phyloP scores from a whole-genome alignment of 1,140 invertebrate species.

The Hylyphantes graminicola region DNA sequence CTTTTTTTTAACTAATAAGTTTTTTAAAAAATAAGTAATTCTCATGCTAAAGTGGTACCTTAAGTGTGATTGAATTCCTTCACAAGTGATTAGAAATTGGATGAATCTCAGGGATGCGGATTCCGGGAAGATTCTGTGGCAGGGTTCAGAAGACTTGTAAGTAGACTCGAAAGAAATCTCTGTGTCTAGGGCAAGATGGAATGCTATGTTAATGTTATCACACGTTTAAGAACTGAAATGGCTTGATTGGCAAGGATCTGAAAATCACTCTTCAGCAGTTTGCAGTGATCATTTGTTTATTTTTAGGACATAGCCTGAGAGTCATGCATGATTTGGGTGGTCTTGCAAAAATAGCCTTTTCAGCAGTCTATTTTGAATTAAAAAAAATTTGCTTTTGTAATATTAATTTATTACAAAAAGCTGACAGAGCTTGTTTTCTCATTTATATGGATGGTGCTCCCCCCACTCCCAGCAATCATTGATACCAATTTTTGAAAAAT shows the following conservation, averaged over 20 bases:
- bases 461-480: too few species aligned
- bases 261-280: background rate
- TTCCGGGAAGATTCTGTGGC: constrained; percentile 96
- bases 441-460: too few species aligned
- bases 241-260: background rate
- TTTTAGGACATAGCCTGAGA: too few species aligned
- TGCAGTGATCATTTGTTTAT: background rate
- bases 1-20: background rate
- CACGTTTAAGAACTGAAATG: background rate
- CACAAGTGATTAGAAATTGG: constrained; percentile 84
- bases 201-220: background rate
- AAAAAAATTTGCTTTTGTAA: too few species aligned
- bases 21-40: too few species aligned
- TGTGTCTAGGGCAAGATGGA: background rate
- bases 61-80: background rate
- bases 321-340: too few species aligned
- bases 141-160: constrained; percentile 96
- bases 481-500: too few species aligned
- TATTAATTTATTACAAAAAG: too few species aligned
- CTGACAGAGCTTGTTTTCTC: too few species aligned
- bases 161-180: constrained; percentile 66
- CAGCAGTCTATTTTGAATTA: too few species aligned
- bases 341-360: too few species aligned
- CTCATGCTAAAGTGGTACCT: too few species aligned
- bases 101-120: constrained; percentile 98